Percentiles rank a stretch among this genome's conserved stretches.
These are phyloP conservation scores for Chrysolina haemoptera DNA, from an alignment of 2,888 invertebrate species.

Conservation along the genomic window DNA sequence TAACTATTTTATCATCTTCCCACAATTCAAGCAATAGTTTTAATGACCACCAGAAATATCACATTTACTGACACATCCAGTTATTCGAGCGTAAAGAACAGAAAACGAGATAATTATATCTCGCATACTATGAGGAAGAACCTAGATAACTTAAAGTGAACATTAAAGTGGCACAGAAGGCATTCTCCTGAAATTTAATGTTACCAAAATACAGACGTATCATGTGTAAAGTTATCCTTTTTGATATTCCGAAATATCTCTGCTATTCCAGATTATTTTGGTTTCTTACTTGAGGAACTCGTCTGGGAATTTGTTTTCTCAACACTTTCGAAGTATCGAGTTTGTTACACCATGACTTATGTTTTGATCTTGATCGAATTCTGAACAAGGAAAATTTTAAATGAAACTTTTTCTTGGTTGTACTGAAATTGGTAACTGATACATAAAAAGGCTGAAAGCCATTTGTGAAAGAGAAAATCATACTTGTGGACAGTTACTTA, in stretches of 20 bases:
- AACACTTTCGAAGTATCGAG: not conserved
- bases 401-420: not conserved
- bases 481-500: too few relatives aligned
- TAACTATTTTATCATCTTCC: too few relatives aligned
- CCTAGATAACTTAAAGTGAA: slow-evolving; percentile 33
- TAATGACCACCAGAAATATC: not conserved
- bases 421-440: too few relatives aligned
- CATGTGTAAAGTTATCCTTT: slow-evolving; percentile 23
- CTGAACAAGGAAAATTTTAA: not conserved
- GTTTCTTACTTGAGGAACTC: slow-evolving; percentile 20
- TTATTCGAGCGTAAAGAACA: slow-evolving; percentile 13
- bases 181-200: slow-evolving; percentile 28
- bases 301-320: slow-evolving; percentile 21
- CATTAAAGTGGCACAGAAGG: slow-evolving; percentile 29
- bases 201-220: slow-evolving; percentile 28
- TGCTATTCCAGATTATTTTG: slow-evolving; percentile 27
- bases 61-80: not conserved
- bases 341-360: not conserved
- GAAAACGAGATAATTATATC: slow-evolving; percentile 25
- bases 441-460: too few relatives aligned
- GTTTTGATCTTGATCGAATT: not conserved
- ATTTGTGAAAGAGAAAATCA: too few relatives aligned
- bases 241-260: slow-evolving; percentile 28
- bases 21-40: not conserved
- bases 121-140: slow-evolving; percentile 28